Evolutionary conservation across 2,888 invertebrate genomes (phyloP), one percentile per base, ranked within the genome.

Genomic region (Synergus japonicus): DNA sequence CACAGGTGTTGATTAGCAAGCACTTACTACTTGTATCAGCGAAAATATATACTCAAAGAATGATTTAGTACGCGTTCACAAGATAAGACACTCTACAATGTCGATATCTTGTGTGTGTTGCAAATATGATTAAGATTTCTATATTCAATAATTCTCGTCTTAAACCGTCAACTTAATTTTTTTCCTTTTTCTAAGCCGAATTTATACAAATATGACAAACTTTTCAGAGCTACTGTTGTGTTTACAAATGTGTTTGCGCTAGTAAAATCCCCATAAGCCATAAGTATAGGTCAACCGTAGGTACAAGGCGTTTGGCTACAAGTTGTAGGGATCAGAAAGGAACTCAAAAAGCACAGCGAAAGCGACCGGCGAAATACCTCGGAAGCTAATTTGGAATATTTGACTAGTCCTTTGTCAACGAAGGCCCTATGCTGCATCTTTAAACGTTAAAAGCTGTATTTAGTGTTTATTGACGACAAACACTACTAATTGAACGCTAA

Each of bases 401-500:
- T 90, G 85, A 81, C 15, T 77, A 88, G 89, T 89, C 90, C 90
- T 89, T 84, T 90, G 90, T 90, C 88, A 89, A 90, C 87, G 78
- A 78, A 82, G 85, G 79, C 82, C 83, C 78, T 84, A 80, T 78
- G 77, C 82, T 69, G 80, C n/a, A n/a, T 77, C 85, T 86, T 86
- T 85, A 84, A 87, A 88, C 89, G 86, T 86, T 85, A 84, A 87
- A 88, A 90, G 86, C 86, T 85, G 82, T 84, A 79, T 86, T 88
- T 86, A 79, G 83, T 88, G 85, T 92, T 90, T 89, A 88, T 87
- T 86, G 81, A 81, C 83, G 78, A 86, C 87, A 90, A 91, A 92
- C 85, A 85, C 80, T 85, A 88, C 91, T 91, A 92, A 92, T 92
- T 92, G 91, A 91, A 90, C 86, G 84, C 90, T 92, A 92, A 92